A percentile compares a stretch with the other conserved stretches of the same genome.
These are phyloP conservation scores for Lydus trimaculatus DNA, from an alignment of 2,888 invertebrate species.

Conservation along the genomic window DNA sequence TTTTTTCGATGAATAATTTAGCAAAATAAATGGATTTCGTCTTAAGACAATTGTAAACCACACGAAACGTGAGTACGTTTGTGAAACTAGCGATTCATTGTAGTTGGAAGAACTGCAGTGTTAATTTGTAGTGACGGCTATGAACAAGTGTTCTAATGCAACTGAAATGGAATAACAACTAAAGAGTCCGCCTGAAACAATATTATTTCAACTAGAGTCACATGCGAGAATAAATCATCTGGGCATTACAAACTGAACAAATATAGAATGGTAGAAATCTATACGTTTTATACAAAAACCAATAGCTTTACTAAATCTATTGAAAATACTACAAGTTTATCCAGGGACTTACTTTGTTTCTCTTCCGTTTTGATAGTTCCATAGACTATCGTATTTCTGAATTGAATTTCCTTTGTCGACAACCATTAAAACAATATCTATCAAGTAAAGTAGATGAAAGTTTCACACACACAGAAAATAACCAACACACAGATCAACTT, in stretches of 20 bases:
- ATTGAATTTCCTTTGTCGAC: constrained; percentile 29
- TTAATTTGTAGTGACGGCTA: too few relatives aligned
- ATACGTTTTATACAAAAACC: neutral
- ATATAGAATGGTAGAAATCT: neutral
- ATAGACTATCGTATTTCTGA: constrained; percentile 15
- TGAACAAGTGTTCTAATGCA: neutral
- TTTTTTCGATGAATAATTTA: neutral
- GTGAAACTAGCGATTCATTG: too few relatives aligned
- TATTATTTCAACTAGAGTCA: constrained; percentile 25
- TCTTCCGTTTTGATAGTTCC: neutral
- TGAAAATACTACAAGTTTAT: constrained; percentile 8
- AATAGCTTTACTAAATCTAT: neutral
- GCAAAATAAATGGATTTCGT: too few relatives aligned
- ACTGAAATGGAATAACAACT: neutral
- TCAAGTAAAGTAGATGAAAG: constrained; percentile 15
- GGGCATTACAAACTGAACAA: neutral
- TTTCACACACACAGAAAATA: neutral
- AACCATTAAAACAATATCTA: constrained; percentile 22
- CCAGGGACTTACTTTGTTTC: constrained; percentile 1
- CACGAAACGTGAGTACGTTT: too few relatives aligned
- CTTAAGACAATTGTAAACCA: too few relatives aligned
- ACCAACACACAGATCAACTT: constrained; percentile 3
- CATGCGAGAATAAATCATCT: neutral
- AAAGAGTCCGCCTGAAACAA: constrained; percentile 24
- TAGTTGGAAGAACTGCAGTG: too few relatives aligned